Conservation (phyloP, 1,140 invertebrate genomes). For the Pseudomyrmex concolor region DNA sequence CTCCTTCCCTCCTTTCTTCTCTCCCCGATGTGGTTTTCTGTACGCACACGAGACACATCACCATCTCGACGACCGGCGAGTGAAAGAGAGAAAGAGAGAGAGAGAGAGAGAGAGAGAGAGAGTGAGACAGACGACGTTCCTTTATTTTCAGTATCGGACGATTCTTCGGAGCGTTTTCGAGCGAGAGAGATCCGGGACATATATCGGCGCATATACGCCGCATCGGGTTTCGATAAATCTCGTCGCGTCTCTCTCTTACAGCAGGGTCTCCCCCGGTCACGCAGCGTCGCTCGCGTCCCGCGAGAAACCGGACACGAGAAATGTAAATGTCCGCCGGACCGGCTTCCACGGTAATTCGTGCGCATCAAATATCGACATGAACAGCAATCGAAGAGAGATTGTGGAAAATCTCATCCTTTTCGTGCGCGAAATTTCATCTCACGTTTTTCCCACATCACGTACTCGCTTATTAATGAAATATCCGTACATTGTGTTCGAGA, state of each 20-base stretch:
- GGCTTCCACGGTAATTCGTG: constrained; percentile 62
- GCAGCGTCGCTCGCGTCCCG: constrained; percentile 62
- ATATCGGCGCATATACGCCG: constrained; percentile 67
- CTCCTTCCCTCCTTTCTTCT: constrained; percentile 3
- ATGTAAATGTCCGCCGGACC: constrained; percentile 60
- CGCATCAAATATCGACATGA: constrained; percentile 56
- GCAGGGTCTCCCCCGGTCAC: constrained; percentile 59
- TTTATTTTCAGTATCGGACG: constrained; percentile 73
- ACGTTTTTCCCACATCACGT: background rate
- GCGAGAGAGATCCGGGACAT: constrained; percentile 55
- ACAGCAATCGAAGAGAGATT: background rate
- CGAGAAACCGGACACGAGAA: constrained; percentile 59
- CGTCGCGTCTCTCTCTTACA: constrained; percentile 66
- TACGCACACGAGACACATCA: constrained; percentile 30
- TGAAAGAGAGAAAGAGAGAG: background rate
- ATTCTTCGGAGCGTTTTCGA: constrained; percentile 71
- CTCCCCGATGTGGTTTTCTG: background rate
- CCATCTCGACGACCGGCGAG: constrained; percentile 32
- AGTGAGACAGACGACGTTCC: constrained; percentile 33
- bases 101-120: background rate
- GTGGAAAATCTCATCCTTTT: constrained; percentile 19
- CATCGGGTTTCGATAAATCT: constrained; percentile 75
- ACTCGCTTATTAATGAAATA: background rate
- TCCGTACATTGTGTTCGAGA: background rate
- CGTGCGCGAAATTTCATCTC: background rate